Base-by-base conservation (phyloP, 2,797 vertebrate species). In the Octomys mimax region DNA sequence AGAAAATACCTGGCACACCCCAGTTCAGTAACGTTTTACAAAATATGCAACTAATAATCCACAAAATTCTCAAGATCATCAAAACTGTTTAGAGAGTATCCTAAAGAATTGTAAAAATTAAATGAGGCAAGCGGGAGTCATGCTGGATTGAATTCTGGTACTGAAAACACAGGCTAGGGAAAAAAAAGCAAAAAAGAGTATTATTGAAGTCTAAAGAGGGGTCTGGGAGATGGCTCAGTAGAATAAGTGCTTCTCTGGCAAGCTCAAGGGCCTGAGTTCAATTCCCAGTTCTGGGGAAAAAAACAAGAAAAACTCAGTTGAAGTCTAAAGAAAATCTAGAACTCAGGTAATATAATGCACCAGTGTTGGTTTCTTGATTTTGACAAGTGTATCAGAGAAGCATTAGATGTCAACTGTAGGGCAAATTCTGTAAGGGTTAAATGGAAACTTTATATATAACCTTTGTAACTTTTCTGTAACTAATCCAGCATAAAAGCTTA, bases 401-500 rank as follows among this genome's bases (percentile, higher is more conserved):
- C 19, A n/a, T 68, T 68, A 68, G 13, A 33, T 18, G 66, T n/a
- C n/a, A 68, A 68, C 16, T 68, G 31, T 19, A 68, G 33, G 33
- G 33, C 14, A 68, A 68, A 68, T 68, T 64, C 1, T 89, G 16
- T 33, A 36, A 90, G 26, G 19, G 0, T 64, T 88, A 70, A 52
- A 46, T 68, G 11, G 7, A 8, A 89, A 85, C 1, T 71, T 54
- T 75, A 33, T 62, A 11, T 85, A 75, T 4, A 68, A 42, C 90
- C 24, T 86, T 91, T 52, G 8, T 1, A 66, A 19, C 22, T 57
- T 95, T 95, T 92, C 39, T 86, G 8, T 78, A 82, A 59, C 70
- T 85, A 94, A 61, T 71, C 52, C 36, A 87, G 87, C 66, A 77
- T 92, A 95, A 89, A 11, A 64, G 12, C 46, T 84, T 75, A 80